phyloP scores from a whole-genome alignment of 2,888 invertebrate genomes.

The Quadroppia sp. region DNA sequence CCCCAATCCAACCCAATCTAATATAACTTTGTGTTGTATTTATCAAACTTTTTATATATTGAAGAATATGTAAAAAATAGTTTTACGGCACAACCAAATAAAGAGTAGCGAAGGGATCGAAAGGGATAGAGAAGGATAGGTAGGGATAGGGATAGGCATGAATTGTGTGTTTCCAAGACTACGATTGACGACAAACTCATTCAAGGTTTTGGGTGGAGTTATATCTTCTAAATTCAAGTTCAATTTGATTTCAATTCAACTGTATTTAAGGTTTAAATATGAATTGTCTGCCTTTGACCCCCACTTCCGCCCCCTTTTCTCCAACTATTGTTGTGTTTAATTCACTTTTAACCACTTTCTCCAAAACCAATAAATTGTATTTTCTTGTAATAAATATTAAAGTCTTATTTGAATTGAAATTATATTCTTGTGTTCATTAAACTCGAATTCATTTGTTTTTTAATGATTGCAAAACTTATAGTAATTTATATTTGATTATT shows the following conservation, averaged over 20 bases:
- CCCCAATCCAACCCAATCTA: neutral
- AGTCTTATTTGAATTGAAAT: neutral
- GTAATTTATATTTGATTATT: too few relatives aligned
- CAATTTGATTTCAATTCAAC: neutral
- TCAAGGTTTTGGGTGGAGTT: constrained; percentile 11
- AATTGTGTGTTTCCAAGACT: neutral
- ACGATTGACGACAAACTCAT: neutral
- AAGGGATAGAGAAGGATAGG: neutral
- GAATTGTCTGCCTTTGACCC: neutral
- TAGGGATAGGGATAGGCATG: neutral
- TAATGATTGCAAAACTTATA: neutral
- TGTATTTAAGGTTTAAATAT: neutral
- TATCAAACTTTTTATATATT: constrained; percentile 4
- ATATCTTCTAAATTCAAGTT: neutral
- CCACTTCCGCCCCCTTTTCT: neutral
- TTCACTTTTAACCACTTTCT: neutral
- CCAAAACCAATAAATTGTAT: too few relatives aligned
- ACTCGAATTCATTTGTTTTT: neutral
- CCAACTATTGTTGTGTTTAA: neutral
- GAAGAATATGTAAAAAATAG: constrained; percentile 1
- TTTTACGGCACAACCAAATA: neutral
- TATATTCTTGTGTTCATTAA: neutral
- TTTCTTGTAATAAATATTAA: too few relatives aligned
- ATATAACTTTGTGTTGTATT: constrained; percentile 2
- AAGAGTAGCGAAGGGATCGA: neutral